Base-by-base conservation (phyloP, 2,113 vertebrate genomes). In the Myotis lucifugus region DNA sequence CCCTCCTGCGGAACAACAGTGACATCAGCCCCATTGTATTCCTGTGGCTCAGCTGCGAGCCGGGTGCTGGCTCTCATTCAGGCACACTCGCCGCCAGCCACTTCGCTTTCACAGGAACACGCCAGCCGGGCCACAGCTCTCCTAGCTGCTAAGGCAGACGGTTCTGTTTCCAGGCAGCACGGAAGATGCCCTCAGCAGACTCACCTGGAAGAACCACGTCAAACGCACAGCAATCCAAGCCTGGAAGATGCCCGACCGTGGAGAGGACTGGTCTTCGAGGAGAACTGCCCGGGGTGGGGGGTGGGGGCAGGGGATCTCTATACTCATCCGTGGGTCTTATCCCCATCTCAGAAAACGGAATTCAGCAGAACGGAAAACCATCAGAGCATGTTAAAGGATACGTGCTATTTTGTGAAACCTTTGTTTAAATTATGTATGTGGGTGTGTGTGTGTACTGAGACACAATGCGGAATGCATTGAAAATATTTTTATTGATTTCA, bases 1-100 rank as follows among this genome's bases (percentile, higher is more conserved):
- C 25, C 3, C 67, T 52, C 40, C 23, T 0, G 2, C 14, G 1
- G 0, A 6, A 29, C 42, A 9, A 19, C 0, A 6, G 42, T 5
- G 48, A 17, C 12, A 1, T 14, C 42, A 0, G 8, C 27, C 76
- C 29, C 2, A 5, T 3, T 25, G 25, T 23, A 3, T 2, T 5
- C 19, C 21, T 69, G 29, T 19, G 56, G 14, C 21, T 29, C 40
- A 0, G 40, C 50, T 48, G 66, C 25, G 4, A 21, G 29, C 21
- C 14, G 69, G 18, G 2, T 3, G 6, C 14, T 3, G 56, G 59
- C 29, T 56, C 34, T 56, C 4, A 2, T 11, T 29, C 56, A 29
- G 46, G 25, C 14, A 32, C 66, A 18, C 29, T 56, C 32, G 19
- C 1, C 34, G 6, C 12, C 52, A 18, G 34, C 25, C 37, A 42